Conservation (phyloP, 2,888 invertebrate species). For the Drosophila mercatorum region DNA sequence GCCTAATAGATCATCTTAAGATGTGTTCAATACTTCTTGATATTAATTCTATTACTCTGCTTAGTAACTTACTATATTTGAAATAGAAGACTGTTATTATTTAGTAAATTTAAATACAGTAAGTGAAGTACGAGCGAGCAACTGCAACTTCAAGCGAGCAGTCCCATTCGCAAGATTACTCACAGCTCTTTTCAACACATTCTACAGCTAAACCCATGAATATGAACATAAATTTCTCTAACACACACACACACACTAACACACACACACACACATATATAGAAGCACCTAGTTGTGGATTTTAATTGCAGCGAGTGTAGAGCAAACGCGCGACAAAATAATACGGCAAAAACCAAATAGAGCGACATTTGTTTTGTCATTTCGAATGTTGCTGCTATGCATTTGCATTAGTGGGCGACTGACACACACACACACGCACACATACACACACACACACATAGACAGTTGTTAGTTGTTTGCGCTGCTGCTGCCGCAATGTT, state of each 20-base stretch:
- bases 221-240: not conserved
- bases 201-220: conserved; percentile 13
- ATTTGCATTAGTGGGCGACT: conserved; percentile 17
- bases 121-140: not conserved
- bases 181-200: conserved; percentile 31
- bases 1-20: too few relatives aligned
- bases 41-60: too few relatives aligned
- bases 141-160: not conserved
- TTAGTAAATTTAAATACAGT: not conserved
- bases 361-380: conserved; percentile 58
- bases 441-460: conserved; percentile 12
- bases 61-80: too few relatives aligned
- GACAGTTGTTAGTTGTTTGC: conserved; percentile 9
- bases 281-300: conserved; percentile 34
- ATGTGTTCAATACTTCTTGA: too few relatives aligned
- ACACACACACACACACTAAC: conserved; percentile 7
- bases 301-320: conserved; percentile 50
- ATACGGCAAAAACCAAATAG: conserved; percentile 29
- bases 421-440: not conserved
- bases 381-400: conserved; percentile 31
- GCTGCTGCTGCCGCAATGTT: conserved; percentile 55
- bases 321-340: conserved; percentile 14
- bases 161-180: not conserved
- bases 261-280: conserved; percentile 11
- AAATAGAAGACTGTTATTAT: not conserved